Base-by-base conservation (phyloP, 2,797 vertebrate genomes). In the Gastrophryne carolinensis region DNA sequence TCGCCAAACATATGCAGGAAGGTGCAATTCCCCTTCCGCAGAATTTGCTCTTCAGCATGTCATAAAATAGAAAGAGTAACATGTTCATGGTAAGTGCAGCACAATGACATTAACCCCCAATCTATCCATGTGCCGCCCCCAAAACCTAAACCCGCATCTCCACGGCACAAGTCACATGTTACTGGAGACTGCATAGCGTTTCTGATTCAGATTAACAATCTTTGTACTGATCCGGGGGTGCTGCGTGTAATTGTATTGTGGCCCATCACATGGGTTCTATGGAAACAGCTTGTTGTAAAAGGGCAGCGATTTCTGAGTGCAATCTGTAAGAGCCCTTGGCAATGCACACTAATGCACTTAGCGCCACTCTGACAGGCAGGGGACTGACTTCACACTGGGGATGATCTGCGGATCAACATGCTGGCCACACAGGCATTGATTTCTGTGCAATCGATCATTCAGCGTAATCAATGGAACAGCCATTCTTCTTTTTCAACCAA, bases 251-350 rank as follows among this genome's bases (percentile, higher is more conserved):
- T 23, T 61, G 24, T 37, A 58, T 52, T n/a, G 2, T 1, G 21
- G 23, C 65, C 52, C 72, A 50, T 32, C 5, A 21, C 17, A 35
- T 30, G 15, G 68, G 67, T 68, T 75, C 73, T 68, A 75, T 75
- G 64, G 64, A 26, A 75, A 75, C 73, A 54, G 13, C 23, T 29
- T 15, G 13, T 12, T 29, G 7, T 13, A 9, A 35, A 34, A 49
- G 30, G 41, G 54, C 54, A 50, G 41, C 69, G 15, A 62, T 58
- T 58, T 50, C 37, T 4, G 39, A 50, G 10, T 23, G 1, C 23
- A 13, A 13, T 24, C 2, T 24, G 15, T 17, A 12, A 66, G 47
- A 52, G 29, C 1, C 9, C 2, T 27, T 10, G 19, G 13, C 13
- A 2, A 47, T 15, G 21, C 15, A 27, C 7, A 8, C 34, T 3